Conservation (phyloP, 1,140 invertebrate genomes). For the Drosophila aff. region DNA sequence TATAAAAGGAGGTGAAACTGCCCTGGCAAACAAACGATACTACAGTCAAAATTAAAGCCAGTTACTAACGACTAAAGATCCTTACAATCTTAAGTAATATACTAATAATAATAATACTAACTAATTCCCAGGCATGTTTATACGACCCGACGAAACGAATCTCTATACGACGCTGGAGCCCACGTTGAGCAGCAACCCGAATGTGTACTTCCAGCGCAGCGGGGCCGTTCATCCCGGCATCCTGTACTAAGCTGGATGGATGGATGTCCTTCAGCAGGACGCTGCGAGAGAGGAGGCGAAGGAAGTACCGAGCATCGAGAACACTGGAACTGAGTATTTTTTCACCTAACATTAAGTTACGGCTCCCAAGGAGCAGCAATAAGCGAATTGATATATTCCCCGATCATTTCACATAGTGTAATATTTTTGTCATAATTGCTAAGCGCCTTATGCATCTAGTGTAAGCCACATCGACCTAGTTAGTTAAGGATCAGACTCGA, state of each 20-base stretch:
- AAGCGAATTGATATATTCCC: slow-evolving; percentile 57
- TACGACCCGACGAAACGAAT: slow-evolving; percentile 91
- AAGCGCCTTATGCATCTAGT: slow-evolving; percentile 50
- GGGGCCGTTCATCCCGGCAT: slow-evolving; percentile 91
- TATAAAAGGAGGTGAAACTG: background rate
- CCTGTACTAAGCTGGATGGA: slow-evolving; percentile 88
- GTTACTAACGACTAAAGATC: background rate
- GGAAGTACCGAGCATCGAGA: slow-evolving; percentile 63
- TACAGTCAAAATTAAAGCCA: background rate
- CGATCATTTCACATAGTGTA: slow-evolving; percentile 65
- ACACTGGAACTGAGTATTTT: slow-evolving; percentile 82
- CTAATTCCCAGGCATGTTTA: slow-evolving; percentile 87
- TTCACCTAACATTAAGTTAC: slow-evolving; percentile 73
- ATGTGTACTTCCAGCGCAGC: slow-evolving; percentile 93
- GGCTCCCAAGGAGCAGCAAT: slow-evolving; percentile 80
- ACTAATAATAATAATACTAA: background rate
- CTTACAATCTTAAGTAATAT: background rate
- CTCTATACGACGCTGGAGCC: slow-evolving; percentile 93
- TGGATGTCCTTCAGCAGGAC: background rate
- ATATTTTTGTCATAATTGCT: slow-evolving; percentile 75
- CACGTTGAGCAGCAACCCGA: slow-evolving; percentile 93
- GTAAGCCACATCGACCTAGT: slow-evolving; percentile 34
- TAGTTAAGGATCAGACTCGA: slow-evolving; percentile 39
- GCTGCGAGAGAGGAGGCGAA: background rate
- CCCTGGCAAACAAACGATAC: background rate